A percentile compares a stretch with the other conserved stretches of the same genome.
Conservation (phyloP, 2,797 vertebrate genomes). For the Crocodylus rhombifer region DNA sequence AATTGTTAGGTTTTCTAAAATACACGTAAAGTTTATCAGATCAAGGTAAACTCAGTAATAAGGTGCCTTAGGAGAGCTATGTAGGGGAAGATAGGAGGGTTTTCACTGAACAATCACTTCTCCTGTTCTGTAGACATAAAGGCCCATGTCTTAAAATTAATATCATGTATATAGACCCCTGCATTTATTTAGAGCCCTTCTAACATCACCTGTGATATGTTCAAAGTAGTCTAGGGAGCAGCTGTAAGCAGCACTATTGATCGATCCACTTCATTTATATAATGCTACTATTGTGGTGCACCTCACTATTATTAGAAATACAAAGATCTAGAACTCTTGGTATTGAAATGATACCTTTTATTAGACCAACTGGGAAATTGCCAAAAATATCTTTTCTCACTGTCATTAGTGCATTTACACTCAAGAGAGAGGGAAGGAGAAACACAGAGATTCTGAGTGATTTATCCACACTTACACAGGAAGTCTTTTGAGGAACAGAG, state of each 20-base stretch:
- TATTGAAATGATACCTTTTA: too few species aligned
- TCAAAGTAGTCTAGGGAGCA: not conserved
- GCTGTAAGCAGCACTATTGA: not conserved
- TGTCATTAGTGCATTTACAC: not conserved
- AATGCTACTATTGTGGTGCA: not conserved
- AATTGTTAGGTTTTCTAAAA: not conserved
- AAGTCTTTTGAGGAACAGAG: not conserved
- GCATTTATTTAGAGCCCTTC: not conserved
- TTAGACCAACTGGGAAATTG: not conserved
- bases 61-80: not conserved
- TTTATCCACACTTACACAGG: not conserved
- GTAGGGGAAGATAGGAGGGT: not conserved
- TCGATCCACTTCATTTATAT: not conserved
- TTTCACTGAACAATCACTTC: not conserved
- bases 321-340: too few species aligned
- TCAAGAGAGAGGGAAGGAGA: not conserved
- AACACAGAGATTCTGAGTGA: not conserved
- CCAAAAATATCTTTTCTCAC: not conserved
- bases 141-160: not conserved
- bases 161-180: not conserved
- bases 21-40: not conserved
- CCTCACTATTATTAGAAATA: too few species aligned
- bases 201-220: accelerated
- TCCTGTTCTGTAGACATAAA: not conserved
- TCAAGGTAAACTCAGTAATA: not conserved